A percentile compares a stretch with the other conserved stretches of the same genome.
Conservation (phyloP, 2,888 invertebrate species). For the Cheilosia vulpina region DNA sequence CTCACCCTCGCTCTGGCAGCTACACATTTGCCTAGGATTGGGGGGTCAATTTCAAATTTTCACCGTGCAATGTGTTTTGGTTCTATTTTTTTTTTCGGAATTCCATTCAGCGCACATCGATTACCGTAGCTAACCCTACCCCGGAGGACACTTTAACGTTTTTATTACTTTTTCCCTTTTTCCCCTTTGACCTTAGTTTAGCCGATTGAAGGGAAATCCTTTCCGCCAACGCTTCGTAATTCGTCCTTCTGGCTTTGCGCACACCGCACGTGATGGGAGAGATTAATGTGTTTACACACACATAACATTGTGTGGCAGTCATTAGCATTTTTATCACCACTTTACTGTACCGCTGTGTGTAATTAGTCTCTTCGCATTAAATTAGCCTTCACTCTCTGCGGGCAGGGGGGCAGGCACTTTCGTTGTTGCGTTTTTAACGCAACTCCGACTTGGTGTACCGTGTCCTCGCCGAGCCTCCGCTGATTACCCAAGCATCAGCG, state of each 20-base stretch:
- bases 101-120: constrained; percentile 51
- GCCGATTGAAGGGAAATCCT: constrained; percentile 57
- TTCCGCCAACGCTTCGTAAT: constrained; percentile 23
- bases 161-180: constrained; percentile 57
- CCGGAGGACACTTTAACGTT: constrained; percentile 45
- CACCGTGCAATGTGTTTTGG: constrained; percentile 8
- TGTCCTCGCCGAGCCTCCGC: constrained; percentile 14
- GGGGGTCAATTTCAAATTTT: constrained; percentile 49
- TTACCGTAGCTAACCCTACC: constrained; percentile 17
- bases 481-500: constrained; percentile 62
- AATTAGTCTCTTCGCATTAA: constrained; percentile 70
- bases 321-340: constrained; percentile 75
- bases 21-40: constrained; percentile 42
- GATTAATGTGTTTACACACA: constrained; percentile 66
- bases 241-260: constrained; percentile 26
- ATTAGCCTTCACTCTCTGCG: constrained; percentile 51
- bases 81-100: constrained; percentile 22
- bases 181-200: constrained; percentile 50
- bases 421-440: constrained; percentile 11
- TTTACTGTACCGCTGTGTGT: constrained; percentile 69
- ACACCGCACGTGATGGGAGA: constrained; percentile 60
- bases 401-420: background rate
- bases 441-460: background rate
- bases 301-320: constrained; percentile 59
- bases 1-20: constrained; percentile 38